A percentile compares a stretch with the other conserved stretches of the same genome.
phyloP scores from a whole-genome alignment of 2,113 vertebrate genomes.

The Gymnorhina tibicen region DNA sequence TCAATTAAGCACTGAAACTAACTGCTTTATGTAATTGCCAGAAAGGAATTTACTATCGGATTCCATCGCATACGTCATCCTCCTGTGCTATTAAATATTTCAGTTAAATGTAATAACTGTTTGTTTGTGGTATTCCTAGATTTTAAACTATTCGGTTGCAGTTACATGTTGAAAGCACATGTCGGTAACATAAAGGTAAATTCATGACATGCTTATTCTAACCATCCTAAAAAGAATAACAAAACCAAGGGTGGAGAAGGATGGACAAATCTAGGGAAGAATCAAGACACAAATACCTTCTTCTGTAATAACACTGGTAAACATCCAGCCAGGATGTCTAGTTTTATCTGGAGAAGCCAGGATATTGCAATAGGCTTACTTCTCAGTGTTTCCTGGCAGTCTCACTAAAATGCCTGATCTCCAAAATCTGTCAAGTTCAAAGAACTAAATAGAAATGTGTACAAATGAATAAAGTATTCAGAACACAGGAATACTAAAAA shows the following conservation, averaged over 20 bases:
- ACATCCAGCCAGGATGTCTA: conserved; percentile 17
- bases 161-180: not conserved
- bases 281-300: not conserved
- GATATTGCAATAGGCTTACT: not conserved
- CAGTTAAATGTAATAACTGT: conserved; percentile 11
- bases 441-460: not conserved
- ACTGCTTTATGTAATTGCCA: not conserved
- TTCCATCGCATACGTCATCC: not conserved
- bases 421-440: not conserved
- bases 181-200: not conserved
- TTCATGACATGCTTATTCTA: not conserved
- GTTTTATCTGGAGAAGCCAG: not conserved
- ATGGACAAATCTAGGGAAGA: conserved; percentile 11
- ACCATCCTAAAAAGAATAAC: not conserved
- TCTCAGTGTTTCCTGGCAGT: not conserved
- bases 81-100: not conserved
- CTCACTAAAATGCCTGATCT: not conserved
- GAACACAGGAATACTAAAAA: not conserved
- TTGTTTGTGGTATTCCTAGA: not conserved
- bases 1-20: not conserved
- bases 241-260: not conserved
- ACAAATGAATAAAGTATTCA: not conserved
- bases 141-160: not conserved
- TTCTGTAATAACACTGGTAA: not conserved
- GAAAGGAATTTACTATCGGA: conserved; percentile 29